Conservation (phyloP, 2,888 invertebrate species). For the Eupithecia tripunctaria region DNA sequence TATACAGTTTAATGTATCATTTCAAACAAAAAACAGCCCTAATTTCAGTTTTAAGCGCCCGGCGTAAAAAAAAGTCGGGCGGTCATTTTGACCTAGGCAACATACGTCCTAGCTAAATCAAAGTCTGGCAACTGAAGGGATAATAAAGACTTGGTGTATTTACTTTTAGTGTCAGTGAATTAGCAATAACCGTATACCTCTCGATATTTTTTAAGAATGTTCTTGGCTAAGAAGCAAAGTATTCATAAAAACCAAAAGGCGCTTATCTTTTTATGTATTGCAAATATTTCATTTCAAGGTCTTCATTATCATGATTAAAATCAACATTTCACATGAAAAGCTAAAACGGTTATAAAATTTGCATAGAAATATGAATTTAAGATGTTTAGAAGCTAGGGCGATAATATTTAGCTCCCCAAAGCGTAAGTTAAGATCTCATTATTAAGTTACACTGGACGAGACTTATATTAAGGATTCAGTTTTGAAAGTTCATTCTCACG, state of each 20-base stretch:
- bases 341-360: conserved; percentile 17
- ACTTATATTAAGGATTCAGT: background rate
- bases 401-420: conserved; percentile 7
- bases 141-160: too few species aligned
- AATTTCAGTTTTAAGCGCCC: too few species aligned
- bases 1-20: too few species aligned
- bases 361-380: conserved; percentile 14
- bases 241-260: background rate
- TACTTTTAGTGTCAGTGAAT: too few species aligned
- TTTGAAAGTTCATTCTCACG: conserved; percentile 11
- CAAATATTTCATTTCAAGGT: background rate
- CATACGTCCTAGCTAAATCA: too few species aligned
- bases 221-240: background rate
- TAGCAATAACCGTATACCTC: too few species aligned
- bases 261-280: background rate
- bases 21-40: too few species aligned
- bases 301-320: conserved; percentile 6
- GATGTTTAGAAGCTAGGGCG: background rate
- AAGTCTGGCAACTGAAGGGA: too few species aligned
- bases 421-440: conserved; percentile 4
- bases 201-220: background rate
- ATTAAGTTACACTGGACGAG: conserved; percentile 3
- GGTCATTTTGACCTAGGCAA: too few species aligned
- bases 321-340: conserved; percentile 8
- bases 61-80: too few species aligned